These are phyloP conservation scores for Rhea americana DNA, from an alignment of 2,113 vertebrate species.

Conservation along the genomic window DNA sequence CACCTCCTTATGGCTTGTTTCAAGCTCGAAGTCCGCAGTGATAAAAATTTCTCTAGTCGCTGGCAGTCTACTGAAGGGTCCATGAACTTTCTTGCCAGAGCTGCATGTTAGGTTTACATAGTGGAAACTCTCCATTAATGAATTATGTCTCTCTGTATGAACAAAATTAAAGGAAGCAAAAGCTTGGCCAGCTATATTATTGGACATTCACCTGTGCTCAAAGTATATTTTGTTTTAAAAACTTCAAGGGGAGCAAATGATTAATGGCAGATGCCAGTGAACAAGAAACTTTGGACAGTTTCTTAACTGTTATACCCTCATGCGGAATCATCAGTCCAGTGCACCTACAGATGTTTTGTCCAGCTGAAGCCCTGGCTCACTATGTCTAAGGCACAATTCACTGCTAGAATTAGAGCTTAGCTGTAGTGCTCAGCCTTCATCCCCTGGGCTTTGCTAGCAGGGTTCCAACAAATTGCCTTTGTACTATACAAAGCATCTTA, in stretches of 20 bases:
- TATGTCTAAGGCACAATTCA: fast-evolving
- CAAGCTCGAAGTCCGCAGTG: slow-evolving; percentile 93
- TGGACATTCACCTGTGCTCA: slow-evolving; percentile 26
- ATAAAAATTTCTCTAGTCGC: slow-evolving; percentile 85
- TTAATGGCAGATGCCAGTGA: slow-evolving; percentile 16
- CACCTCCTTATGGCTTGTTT: slow-evolving; percentile 94
- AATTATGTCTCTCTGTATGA: slow-evolving; percentile 87
- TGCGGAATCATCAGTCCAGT: neutral
- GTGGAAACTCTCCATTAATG: slow-evolving; percentile 90
- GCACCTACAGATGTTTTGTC: neutral
- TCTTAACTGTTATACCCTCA: neutral
- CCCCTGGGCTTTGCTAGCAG: neutral
- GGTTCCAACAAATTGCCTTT: neutral
- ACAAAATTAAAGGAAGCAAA: slow-evolving; percentile 77
- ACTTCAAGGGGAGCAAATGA: neutral
- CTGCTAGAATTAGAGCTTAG: neutral
- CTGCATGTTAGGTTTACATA: slow-evolving; percentile 92
- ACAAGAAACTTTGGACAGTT: neutral
- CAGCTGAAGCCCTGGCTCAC: neutral
- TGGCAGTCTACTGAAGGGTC: slow-evolving; percentile 81
- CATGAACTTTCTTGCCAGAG: slow-evolving; percentile 79
- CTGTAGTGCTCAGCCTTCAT: neutral
- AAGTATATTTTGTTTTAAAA: neutral
- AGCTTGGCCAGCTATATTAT: slow-evolving; percentile 60
- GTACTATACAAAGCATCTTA: neutral